Conservation (phyloP, 2,797 vertebrate species). For the Neostethus bicornis region DNA sequence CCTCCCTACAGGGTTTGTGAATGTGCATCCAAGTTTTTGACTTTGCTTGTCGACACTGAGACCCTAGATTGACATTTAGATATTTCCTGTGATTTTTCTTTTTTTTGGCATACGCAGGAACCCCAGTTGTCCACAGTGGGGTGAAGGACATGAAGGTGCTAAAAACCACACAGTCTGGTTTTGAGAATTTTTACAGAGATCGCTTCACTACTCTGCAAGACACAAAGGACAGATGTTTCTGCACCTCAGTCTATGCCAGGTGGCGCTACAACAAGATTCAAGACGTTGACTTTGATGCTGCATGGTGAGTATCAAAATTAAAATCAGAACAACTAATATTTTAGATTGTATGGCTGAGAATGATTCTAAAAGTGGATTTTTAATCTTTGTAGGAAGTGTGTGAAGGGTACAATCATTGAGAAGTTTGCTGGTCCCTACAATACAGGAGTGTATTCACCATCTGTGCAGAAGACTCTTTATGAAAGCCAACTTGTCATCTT, state of each 20-base stretch:
- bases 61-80: neutral
- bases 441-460: constrained; percentile 88
- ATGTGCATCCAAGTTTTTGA: neutral
- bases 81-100: neutral
- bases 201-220: constrained; percentile 91
- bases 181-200: constrained; percentile 88
- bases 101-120: constrained; percentile 66
- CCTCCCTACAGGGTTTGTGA: neutral
- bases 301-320: constrained; percentile 79
- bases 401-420: constrained; percentile 86
- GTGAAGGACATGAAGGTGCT: constrained; percentile 91
- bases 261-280: constrained; percentile 85
- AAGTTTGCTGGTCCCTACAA: constrained; percentile 91
- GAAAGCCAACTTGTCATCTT: constrained; percentile 84
- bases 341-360: neutral
- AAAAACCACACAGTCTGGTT: constrained; percentile 96
- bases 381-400: constrained; percentile 76
- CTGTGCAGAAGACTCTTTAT: constrained; percentile 96
- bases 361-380: neutral
- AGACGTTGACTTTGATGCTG: constrained; percentile 83
- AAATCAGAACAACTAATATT: neutral
- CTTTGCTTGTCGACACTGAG: neutral
- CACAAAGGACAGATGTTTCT: constrained; percentile 88
- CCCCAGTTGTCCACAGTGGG: constrained; percentile 87
- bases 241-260: constrained; percentile 87